Conservation (phyloP, 1,140 invertebrate genomes). For the Callitettix versicolor region DNA sequence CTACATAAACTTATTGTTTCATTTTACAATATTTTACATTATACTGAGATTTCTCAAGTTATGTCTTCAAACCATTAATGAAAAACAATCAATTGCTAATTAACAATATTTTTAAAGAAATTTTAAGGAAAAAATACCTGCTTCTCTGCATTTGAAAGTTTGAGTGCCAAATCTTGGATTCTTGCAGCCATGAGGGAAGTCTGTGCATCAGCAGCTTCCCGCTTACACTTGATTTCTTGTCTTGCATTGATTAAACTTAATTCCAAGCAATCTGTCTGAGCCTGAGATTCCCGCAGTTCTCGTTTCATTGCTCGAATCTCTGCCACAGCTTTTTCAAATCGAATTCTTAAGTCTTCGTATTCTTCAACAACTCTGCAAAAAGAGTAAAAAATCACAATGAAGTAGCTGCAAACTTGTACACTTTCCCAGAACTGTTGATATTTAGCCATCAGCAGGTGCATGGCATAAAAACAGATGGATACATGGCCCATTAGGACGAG, state of each 20-base stretch:
- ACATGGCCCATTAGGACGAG: too few relatives aligned
- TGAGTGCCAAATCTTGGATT: conserved; percentile 72
- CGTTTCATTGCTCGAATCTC: conserved; percentile 73
- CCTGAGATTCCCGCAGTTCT: conserved; percentile 68
- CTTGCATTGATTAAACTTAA: conserved; percentile 59
- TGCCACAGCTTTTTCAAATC: conserved; percentile 70
- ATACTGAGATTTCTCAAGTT: too few relatives aligned
- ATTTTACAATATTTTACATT: neutral
- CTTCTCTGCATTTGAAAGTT: conserved; percentile 69
- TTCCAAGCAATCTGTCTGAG: conserved; percentile 67
- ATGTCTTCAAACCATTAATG: too few relatives aligned
- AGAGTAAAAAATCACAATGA: conserved; percentile 8
- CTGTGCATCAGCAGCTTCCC: conserved; percentile 60
- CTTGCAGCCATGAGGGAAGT: conserved; percentile 69
- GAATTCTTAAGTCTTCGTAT: conserved; percentile 57
- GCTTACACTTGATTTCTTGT: conserved; percentile 55
- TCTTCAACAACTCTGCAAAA: conserved; percentile 57
- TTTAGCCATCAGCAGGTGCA: neutral
- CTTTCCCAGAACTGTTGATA: too few relatives aligned
- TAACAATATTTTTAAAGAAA: too few relatives aligned
- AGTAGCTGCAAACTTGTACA: too few relatives aligned
- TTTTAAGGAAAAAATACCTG: too few relatives aligned
- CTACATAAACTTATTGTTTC: neutral
- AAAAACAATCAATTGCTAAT: neutral
- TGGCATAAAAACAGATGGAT: too few relatives aligned